Conservation (phyloP, 1,140 invertebrate species). For the Cheumatopsyche charites region DNA sequence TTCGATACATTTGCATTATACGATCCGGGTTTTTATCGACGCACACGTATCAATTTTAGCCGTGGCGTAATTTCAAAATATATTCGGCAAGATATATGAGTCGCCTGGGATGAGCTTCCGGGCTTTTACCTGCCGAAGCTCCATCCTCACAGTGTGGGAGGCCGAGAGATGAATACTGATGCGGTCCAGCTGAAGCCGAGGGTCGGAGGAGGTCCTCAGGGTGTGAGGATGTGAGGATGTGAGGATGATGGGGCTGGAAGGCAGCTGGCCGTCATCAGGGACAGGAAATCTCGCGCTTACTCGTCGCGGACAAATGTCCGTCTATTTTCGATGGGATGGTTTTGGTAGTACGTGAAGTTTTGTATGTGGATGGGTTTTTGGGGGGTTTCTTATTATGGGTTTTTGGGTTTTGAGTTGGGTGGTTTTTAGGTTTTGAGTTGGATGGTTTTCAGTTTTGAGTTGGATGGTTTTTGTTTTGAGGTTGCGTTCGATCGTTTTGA, state of each 20-base stretch:
- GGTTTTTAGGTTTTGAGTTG: no score
- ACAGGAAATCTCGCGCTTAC: slow-evolving; percentile 17
- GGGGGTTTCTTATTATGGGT: no score
- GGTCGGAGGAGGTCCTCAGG: neutral
- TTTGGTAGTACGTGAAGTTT: no score
- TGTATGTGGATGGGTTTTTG: no score
- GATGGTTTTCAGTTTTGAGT: no score
- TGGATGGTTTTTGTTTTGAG: no score
- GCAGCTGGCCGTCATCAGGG: slow-evolving; percentile 18
- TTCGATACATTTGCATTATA: no score
- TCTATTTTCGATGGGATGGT: no score
- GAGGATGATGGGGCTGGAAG: neutral
- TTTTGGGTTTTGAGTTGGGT: no score
- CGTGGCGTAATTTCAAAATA: slow-evolving; percentile 32
- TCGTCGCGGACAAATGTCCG: neutral
- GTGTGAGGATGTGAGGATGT: neutral
- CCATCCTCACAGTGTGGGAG: neutral
- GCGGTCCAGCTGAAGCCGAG: neutral
- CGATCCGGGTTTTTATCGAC: no score
- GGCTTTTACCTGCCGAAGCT: slow-evolving; percentile 30
- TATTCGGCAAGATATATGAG: slow-evolving; percentile 34
- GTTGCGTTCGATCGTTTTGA: no score
- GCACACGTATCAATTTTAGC: slow-evolving; percentile 1
- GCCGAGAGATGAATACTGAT: slow-evolving; percentile 35
- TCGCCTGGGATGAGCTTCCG: slow-evolving; percentile 36